phyloP scores from a whole-genome alignment of 2,888 invertebrate genomes.

The Chaitophorus viminalis region DNA sequence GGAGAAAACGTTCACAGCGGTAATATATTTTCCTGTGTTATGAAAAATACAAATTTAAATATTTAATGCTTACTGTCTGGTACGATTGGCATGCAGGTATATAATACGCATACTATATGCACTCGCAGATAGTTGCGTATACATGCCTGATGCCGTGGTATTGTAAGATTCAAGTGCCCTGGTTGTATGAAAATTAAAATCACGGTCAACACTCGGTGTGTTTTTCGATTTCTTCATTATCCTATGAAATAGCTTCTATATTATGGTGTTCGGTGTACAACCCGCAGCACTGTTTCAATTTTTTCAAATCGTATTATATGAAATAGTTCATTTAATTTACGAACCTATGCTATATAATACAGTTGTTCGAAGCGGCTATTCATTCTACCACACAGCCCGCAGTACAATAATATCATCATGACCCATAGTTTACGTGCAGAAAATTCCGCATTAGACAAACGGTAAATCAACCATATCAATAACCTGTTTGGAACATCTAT shows the following conservation, averaged over 20 bases:
- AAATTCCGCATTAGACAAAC: slow-evolving; percentile 46
- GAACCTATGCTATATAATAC: background rate
- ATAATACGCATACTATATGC: too few species aligned
- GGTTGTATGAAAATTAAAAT: too few species aligned
- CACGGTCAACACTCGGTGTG: background rate
- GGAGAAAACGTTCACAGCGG: too few species aligned
- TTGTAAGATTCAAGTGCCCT: too few species aligned
- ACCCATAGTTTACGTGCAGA: slow-evolving; percentile 27
- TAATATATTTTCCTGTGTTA: too few species aligned
- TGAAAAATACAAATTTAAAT: too few species aligned
- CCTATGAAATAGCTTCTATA: background rate
- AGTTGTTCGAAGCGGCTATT: background rate
- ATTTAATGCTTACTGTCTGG: too few species aligned
- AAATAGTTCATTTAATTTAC: background rate
- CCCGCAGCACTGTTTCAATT: background rate
- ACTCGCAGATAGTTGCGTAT: too few species aligned
- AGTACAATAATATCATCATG: background rate
- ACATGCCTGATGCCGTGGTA: too few species aligned
- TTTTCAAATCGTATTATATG: background rate
- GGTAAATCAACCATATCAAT: slow-evolving; percentile 45
- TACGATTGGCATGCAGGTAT: too few species aligned
- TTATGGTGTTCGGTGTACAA: background rate
- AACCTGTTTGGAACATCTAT: slow-evolving; percentile 8
- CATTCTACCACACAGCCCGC: background rate
- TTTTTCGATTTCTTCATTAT: too few species aligned